Base-by-base conservation (phyloP, 2,888 invertebrate species). In the Dasypolia templi region DNA sequence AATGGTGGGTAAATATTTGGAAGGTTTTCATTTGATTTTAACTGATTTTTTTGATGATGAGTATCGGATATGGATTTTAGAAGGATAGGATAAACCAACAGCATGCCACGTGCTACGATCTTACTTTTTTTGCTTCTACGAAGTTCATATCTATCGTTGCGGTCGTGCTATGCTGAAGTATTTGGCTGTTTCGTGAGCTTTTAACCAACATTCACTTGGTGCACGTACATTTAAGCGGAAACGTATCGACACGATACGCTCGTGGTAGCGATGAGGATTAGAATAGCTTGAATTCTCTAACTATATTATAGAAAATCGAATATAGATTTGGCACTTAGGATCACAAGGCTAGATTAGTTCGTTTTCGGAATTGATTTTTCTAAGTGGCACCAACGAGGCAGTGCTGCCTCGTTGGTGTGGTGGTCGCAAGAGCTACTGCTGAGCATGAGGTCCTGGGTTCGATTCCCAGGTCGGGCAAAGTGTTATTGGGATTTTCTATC, bases 1-100 rank as follows among this genome's bases (percentile, higher is more conserved):
- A 81, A 66, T 42, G 17, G 22, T 58, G 32, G 39, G 32, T 32
- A 66, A 75, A 42, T 39, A 56, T 51, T 81, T 82, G 14, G 3
- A 5, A 2, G 12, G 9, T n/a, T 58, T 58, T 29, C 17, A 11
- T 77, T 80, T 46, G 46, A 72, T 72, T 59, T 51, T 32, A 6
- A 32, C 11, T 32, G n/a, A 32, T 32, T 11, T 32, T 9, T 44
- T 63, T 32, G 9, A 9, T 62, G 42, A 9, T 22, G 14, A 4
- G 14, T 29, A 63, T 29, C 14, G 9, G 22, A 17, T 19, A 26
- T 67, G 26, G 9, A 1, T 46, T 35, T 67, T 67, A 32, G n/a
- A 17, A 22, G 1, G 9, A 69, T 29, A 39, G 17, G 17, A 35
- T 39, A 29, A 51, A 29, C 65, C 22, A 0, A 29, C 5, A 65